Conservation (phyloP, 2,888 invertebrate species). For the Lasioglossum pauxillum region DNA sequence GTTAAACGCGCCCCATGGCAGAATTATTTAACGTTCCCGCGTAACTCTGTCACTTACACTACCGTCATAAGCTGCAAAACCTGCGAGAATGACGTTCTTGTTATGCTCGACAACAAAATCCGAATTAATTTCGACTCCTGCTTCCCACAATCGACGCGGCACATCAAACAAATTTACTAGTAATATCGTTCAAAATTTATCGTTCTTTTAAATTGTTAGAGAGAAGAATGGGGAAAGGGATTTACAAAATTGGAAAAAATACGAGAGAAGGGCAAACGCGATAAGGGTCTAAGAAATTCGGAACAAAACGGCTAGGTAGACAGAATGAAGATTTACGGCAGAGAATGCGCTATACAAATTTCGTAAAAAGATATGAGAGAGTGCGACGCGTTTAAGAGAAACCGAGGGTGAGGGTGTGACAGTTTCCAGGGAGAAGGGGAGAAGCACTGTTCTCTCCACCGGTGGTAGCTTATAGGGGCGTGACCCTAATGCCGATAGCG, state of each 20-base stretch:
- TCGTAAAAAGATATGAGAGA: not conserved
- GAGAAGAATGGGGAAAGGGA: not conserved
- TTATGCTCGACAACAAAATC: not conserved
- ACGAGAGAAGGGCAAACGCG: not conserved
- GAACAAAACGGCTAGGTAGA: not conserved
- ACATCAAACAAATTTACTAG: no score
- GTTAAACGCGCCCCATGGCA: slow-evolving; percentile 11
- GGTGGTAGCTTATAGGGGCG: not conserved
- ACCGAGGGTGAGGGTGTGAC: not conserved
- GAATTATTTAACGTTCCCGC: slow-evolving; percentile 34
- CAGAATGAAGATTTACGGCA: not conserved
- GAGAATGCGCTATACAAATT: not conserved
- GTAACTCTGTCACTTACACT: slow-evolving; percentile 1
- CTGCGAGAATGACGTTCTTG: not conserved
- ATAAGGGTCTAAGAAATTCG: not conserved
- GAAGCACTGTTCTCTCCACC: not conserved
- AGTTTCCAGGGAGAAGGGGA: not conserved
- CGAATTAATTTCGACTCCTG: no score
- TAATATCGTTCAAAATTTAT: no score
- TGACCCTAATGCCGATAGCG: not conserved
- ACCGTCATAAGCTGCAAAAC: not conserved
- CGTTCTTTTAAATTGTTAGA: no score
- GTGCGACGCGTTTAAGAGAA: not conserved
- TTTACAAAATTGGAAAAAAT: not conserved
- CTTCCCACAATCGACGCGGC: no score